Conservation (phyloP, 2,888 invertebrate genomes). For the Cepaea hortensis region DNA sequence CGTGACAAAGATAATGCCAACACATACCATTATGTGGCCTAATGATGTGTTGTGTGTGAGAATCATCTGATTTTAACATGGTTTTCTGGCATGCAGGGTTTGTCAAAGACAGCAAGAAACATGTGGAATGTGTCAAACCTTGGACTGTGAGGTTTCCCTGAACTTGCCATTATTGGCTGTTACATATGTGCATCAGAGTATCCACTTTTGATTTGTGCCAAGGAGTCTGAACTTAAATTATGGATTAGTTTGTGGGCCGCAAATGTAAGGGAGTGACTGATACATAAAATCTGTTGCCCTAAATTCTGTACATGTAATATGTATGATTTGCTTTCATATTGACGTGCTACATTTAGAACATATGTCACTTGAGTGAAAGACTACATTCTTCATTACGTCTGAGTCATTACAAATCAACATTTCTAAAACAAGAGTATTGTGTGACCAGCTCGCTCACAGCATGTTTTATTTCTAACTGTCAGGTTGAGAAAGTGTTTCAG, state of each 20-base stretch:
- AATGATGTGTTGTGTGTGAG: conserved; percentile 72
- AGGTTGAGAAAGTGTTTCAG: too few relatives aligned
- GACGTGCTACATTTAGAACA: too few relatives aligned
- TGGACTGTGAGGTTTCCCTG: background rate
- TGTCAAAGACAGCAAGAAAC: background rate
- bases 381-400: too few relatives aligned
- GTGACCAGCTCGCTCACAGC: too few relatives aligned
- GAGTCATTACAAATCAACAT: too few relatives aligned
- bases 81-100: background rate
- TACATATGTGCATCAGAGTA: background rate
- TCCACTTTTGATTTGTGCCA: background rate
- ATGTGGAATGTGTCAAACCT: background rate
- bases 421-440: too few relatives aligned
- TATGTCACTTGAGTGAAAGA: too few relatives aligned
- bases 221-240: background rate
- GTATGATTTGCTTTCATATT: too few relatives aligned
- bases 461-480: too few relatives aligned
- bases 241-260: background rate
- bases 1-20: conserved; percentile 98
- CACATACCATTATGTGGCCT: conserved; percentile 99
- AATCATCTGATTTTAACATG: background rate
- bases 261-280: background rate
- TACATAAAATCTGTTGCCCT: background rate
- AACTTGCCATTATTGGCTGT: background rate
- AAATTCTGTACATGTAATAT: background rate